phyloP scores from a whole-genome alignment of 2,797 vertebrate species.

The Monodelphis domestica region DNA sequence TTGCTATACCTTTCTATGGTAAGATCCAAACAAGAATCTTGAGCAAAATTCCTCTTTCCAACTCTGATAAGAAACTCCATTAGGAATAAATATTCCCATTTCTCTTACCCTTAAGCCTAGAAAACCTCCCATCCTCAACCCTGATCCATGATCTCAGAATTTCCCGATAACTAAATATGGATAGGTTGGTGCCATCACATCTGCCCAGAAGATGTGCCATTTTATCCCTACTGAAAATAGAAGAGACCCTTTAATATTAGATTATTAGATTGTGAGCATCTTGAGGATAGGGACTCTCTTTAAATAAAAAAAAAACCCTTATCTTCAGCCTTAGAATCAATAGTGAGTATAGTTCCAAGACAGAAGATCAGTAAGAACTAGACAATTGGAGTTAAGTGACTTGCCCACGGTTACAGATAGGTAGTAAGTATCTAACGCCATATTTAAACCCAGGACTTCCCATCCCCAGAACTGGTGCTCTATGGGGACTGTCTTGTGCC shows the following conservation, averaged over 20 bases:
- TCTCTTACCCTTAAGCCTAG: background rate
- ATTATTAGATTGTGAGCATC: background rate
- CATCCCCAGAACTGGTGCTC: too few species aligned
- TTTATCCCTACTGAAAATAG: background rate
- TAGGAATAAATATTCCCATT: background rate
- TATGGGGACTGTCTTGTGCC: background rate
- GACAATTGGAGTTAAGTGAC: too few species aligned
- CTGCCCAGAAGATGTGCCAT: background rate
- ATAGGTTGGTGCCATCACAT: background rate
- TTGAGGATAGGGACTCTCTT: background rate
- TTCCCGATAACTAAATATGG: background rate
- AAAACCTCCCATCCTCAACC: background rate
- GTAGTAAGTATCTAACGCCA: too few species aligned
- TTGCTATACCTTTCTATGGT: background rate
- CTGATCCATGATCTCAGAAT: background rate
- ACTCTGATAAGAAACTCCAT: background rate
- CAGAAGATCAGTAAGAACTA: too few species aligned
- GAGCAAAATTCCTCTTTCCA: background rate
- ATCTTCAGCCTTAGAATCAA: too few species aligned
- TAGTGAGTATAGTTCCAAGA: too few species aligned
- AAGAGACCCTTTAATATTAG: background rate
- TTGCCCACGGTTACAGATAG: too few species aligned
- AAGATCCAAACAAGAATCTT: background rate
- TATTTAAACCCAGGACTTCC: too few species aligned
- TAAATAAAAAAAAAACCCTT: too few species aligned